A percentile compares a stretch with the other conserved stretches of the same genome.
Conservation (phyloP, 2,888 invertebrate genomes). For the Melieria picta region DNA sequence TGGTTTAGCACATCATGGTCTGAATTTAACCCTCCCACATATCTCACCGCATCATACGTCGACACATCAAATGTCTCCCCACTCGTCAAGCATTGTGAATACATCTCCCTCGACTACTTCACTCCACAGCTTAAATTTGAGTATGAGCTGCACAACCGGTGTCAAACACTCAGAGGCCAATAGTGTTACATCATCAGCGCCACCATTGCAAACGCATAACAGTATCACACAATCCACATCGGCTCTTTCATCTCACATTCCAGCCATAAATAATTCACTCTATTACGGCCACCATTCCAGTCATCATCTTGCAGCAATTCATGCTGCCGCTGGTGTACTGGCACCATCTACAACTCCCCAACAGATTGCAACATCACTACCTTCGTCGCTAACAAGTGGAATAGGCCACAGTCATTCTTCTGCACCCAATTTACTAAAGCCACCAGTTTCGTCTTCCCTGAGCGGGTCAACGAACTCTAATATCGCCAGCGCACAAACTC, state of each 20-base stretch:
- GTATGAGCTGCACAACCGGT: conserved; percentile 44
- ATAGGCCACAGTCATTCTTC: conserved; percentile 45
- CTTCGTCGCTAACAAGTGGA: conserved; percentile 40
- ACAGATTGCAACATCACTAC: conserved; percentile 44
- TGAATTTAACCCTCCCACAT: conserved; percentile 62
- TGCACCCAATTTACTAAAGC: conserved; percentile 53
- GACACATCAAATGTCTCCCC: conserved; percentile 60
- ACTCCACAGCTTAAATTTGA: conserved; percentile 55
- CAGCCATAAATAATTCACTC: conserved; percentile 57
- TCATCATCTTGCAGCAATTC: conserved; percentile 58
- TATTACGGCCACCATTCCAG: conserved; percentile 58
- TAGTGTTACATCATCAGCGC: conserved; percentile 49
- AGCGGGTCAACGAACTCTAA: conserved; percentile 38
- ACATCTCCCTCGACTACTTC: conserved; percentile 48
- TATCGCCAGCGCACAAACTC: conserved; percentile 35
- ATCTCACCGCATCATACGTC: conserved; percentile 60
- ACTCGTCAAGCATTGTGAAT: conserved; percentile 46
- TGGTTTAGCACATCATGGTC: conserved; percentile 60
- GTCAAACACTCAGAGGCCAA: conserved; percentile 46
- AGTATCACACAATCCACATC: conserved; percentile 51
- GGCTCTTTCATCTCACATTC: conserved; percentile 58
- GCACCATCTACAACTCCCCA: conserved; percentile 52
- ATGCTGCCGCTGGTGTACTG: conserved; percentile 50
- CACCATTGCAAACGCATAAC: conserved; percentile 49
- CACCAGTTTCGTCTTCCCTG: conserved; percentile 51